Conservation (phyloP, 1,140 invertebrate species). For the Nasonia longicornis region DNA sequence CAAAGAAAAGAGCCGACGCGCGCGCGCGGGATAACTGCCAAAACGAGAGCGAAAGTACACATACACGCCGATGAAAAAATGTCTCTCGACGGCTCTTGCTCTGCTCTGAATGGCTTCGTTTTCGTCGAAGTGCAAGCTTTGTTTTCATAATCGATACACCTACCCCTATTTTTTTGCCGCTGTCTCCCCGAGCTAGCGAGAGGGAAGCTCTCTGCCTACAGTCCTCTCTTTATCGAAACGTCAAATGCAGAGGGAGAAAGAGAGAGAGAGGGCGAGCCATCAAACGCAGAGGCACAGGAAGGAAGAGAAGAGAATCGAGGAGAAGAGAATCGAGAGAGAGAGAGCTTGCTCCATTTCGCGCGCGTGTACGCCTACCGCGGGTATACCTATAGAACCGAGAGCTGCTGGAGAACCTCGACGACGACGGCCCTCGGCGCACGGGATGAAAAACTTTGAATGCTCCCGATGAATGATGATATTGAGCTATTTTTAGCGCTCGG, state of each 20-base stretch:
- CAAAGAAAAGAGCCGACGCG: neutral
- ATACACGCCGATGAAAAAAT: constrained; percentile 21
- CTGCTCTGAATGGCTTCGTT: constrained; percentile 35
- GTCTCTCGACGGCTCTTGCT: neutral
- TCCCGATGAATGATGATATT: neutral
- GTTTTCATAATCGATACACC: constrained; percentile 47
- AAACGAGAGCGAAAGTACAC: constrained; percentile 34
- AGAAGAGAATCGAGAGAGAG: neutral
- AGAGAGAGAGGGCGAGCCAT: constrained; percentile 12
- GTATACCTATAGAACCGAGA: neutral
- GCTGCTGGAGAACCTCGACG: neutral
- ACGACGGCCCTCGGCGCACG: neutral
- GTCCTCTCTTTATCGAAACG: constrained; percentile 37
- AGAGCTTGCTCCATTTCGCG: constrained; percentile 6
- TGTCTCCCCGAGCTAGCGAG: neutral
- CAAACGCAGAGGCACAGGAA: constrained; percentile 12
- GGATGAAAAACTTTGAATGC: neutral
- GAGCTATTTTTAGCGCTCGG: neutral
- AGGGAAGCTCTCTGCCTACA: neutral
- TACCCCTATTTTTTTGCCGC: neutral
- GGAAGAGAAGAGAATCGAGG: neutral
- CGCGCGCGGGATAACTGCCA: neutral
- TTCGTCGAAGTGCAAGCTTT: constrained; percentile 44
- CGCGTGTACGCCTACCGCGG: neutral
- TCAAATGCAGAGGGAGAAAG: constrained; percentile 30